Conservation (phyloP, 2,888 invertebrate species). For the Brachyopa scutellaris region DNA sequence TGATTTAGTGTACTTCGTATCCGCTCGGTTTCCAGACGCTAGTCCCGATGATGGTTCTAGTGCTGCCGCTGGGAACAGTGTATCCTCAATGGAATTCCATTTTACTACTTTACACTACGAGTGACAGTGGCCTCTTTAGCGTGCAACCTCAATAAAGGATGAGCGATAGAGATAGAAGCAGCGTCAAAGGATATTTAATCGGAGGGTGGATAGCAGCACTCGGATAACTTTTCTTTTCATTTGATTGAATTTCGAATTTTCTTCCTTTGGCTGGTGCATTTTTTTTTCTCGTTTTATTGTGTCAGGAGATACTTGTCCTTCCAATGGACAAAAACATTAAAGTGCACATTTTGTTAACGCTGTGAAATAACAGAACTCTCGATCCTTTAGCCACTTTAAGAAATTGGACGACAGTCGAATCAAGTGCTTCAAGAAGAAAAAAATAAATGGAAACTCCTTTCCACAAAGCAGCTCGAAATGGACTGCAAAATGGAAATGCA, state of each 20-base stretch:
- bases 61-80: not conserved
- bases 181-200: slow-evolving; percentile 56
- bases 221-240: slow-evolving; percentile 68
- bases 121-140: slow-evolving; percentile 53
- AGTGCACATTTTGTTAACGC: slow-evolving; percentile 33
- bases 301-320: slow-evolving; percentile 21
- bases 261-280: slow-evolving; percentile 24
- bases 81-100: slow-evolving; percentile 49
- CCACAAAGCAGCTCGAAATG: not conserved
- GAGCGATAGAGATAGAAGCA: slow-evolving; percentile 24
- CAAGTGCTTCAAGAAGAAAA: slow-evolving; percentile 39
- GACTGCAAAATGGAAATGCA: slow-evolving; percentile 59
- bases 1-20: slow-evolving; percentile 40
- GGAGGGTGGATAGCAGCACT: slow-evolving; percentile 43
- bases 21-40: slow-evolving; percentile 24
- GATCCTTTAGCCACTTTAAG: slow-evolving; percentile 67
- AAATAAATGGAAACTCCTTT: slow-evolving; percentile 9
- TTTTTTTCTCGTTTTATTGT: slow-evolving; percentile 25
- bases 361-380: not conserved
- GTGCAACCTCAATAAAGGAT: not conserved
- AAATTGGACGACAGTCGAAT: slow-evolving; percentile 66
- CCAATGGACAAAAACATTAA: slow-evolving; percentile 50
- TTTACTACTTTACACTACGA: slow-evolving; percentile 39
- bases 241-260: slow-evolving; percentile 69
- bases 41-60: no score